phyloP scores from a whole-genome alignment of 2,113 vertebrate genomes.

The Jacana jacana region DNA sequence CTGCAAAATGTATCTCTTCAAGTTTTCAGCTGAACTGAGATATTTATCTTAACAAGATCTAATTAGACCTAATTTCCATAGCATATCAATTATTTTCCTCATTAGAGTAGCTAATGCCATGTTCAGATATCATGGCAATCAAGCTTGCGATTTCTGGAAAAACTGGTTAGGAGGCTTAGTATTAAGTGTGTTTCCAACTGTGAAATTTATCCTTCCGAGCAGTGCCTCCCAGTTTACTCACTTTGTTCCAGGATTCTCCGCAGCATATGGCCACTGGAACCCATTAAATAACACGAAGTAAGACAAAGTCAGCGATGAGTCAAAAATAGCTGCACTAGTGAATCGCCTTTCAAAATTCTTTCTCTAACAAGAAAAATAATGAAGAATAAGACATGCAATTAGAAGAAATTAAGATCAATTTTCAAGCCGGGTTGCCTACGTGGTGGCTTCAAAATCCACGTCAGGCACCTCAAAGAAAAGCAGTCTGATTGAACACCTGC shows the following conservation, averaged over 20 bases:
- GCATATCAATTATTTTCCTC: slow-evolving; percentile 68
- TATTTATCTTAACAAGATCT: slow-evolving; percentile 67
- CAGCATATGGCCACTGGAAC: slow-evolving; percentile 67
- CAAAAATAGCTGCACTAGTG: slow-evolving; percentile 66
- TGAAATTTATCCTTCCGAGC: slow-evolving; percentile 68
- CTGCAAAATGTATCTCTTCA: slow-evolving; percentile 40
- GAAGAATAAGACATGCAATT: slow-evolving; percentile 52
- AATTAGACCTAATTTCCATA: slow-evolving; percentile 66
- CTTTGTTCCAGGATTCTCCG: slow-evolving; percentile 65
- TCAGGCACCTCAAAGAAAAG: slow-evolving; percentile 64
- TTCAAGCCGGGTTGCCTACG: slow-evolving; percentile 50
- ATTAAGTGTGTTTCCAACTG: slow-evolving; percentile 62
- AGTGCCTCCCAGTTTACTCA: slow-evolving; percentile 65
- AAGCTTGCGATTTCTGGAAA: slow-evolving; percentile 56
- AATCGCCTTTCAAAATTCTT: slow-evolving; percentile 62
- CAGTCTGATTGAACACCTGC: slow-evolving; percentile 63
- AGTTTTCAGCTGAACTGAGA: slow-evolving; percentile 54
- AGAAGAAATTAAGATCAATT: slow-evolving; percentile 69
- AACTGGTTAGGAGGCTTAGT: slow-evolving; percentile 64
- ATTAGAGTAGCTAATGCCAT: slow-evolving; percentile 64
- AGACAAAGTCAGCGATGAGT: slow-evolving; percentile 68
- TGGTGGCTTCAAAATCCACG: neutral
- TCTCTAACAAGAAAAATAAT: slow-evolving; percentile 63
- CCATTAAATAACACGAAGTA: slow-evolving; percentile 61
- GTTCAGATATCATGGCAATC: slow-evolving; percentile 66